Percentiles rank a stretch among this genome's conserved stretches.
Conservation (phyloP, 2,888 invertebrate species). For the Eudasyphora cyanicolor region DNA sequence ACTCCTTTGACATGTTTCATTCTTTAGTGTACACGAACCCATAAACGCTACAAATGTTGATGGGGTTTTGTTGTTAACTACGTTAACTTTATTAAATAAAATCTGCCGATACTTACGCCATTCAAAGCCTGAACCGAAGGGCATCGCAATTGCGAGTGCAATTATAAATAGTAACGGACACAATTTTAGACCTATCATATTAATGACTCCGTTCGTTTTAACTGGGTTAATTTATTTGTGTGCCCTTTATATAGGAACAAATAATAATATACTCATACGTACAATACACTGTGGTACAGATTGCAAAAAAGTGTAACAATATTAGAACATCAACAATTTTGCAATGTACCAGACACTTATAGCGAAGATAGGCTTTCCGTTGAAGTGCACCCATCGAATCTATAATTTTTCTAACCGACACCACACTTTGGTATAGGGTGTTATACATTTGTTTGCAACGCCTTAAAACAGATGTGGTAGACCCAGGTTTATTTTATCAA, state of each 20-base stretch:
- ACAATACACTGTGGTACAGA: too few relatives aligned
- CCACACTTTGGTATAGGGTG: too few relatives aligned
- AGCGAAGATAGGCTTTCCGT: too few relatives aligned
- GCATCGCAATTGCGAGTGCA: background rate
- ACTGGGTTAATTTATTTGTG: background rate
- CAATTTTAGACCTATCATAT: slow-evolving; percentile 37
- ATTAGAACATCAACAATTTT: too few relatives aligned
- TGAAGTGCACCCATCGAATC: too few relatives aligned
- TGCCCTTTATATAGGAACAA: slow-evolving; percentile 45
- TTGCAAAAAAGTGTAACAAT: too few relatives aligned
- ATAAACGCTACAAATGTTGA: slow-evolving; percentile 39
- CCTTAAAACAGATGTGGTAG: too few relatives aligned
- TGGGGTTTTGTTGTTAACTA: background rate
- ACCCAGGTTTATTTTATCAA: too few relatives aligned
- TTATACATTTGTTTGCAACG: too few relatives aligned
- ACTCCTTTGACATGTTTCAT: slow-evolving; percentile 49
- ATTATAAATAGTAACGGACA: background rate
- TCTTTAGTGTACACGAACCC: slow-evolving; percentile 43
- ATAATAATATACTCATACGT: too few relatives aligned
- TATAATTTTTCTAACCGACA: too few relatives aligned
- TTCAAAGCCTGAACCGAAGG: slow-evolving; percentile 30
- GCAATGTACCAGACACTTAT: too few relatives aligned
- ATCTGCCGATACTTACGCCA: slow-evolving; percentile 41
- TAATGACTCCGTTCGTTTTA: background rate
- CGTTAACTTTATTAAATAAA: background rate